Conservation (phyloP, 1,140 invertebrate species). For the Cydia amplana region DNA sequence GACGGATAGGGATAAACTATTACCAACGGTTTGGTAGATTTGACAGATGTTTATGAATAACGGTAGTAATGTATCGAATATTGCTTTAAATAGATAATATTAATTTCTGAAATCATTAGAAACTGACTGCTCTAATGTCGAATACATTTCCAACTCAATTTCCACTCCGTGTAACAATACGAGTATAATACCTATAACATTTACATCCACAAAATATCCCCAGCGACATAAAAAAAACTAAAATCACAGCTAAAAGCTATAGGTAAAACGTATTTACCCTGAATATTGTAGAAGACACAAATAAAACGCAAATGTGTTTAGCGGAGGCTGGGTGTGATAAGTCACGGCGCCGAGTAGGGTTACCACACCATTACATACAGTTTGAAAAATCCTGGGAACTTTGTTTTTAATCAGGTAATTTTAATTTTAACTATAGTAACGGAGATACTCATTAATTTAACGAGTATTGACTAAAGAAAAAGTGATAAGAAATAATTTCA, state of each 20-base stretch:
- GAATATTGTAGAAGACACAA: conserved; percentile 17
- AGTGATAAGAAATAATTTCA: too few relatives aligned
- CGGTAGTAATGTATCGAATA: too few relatives aligned
- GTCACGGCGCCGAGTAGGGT: not conserved
- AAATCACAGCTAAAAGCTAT: conserved; percentile 20
- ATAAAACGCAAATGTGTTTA: conserved; percentile 27
- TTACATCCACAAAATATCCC: not conserved
- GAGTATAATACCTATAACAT: not conserved
- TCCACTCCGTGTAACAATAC: not conserved
- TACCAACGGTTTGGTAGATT: too few relatives aligned
- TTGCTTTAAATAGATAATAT: too few relatives aligned
- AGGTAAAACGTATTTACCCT: conserved; percentile 13
- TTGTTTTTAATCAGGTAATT: not conserved
- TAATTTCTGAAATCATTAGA: too few relatives aligned
- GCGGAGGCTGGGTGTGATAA: conserved; percentile 25
- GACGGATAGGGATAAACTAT: too few relatives aligned
- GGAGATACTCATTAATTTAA: too few relatives aligned
- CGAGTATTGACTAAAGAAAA: too few relatives aligned
- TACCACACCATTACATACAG: not conserved
- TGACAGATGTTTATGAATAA: too few relatives aligned
- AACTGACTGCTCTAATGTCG: not conserved
- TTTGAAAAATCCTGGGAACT: not conserved
- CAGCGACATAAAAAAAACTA: not conserved
- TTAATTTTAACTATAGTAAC: not conserved
- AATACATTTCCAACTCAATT: not conserved